Conservation (phyloP, 2,113 vertebrate species). For the Odontophorus gujanensis region DNA sequence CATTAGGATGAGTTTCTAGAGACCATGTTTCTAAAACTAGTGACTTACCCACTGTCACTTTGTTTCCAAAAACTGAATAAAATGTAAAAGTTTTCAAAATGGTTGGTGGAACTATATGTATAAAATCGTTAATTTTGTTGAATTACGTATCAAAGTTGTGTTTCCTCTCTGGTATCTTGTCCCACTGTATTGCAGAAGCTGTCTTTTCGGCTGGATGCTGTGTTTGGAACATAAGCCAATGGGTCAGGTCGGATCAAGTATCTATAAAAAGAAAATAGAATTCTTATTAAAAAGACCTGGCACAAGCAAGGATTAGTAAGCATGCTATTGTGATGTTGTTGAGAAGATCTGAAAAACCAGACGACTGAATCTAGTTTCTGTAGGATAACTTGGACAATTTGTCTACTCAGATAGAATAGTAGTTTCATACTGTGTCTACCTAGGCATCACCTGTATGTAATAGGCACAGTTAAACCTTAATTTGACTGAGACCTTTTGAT, state of each 20-base stretch:
- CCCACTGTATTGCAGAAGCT: conserved; percentile 77
- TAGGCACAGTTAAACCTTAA: background rate
- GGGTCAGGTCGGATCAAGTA: conserved; percentile 86
- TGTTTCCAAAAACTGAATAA: conserved; percentile 45
- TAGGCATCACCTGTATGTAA: background rate
- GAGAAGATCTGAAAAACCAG: background rate
- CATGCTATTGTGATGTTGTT: background rate
- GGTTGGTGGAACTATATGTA: conserved; percentile 32
- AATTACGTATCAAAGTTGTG: conserved; percentile 78
- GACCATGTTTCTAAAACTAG: background rate
- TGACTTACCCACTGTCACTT: conserved; percentile 37
- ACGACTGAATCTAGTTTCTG: background rate
- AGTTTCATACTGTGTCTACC: background rate
- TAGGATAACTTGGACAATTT: background rate
- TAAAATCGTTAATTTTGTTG: conserved; percentile 32
- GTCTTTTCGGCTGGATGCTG: conserved; percentile 74
- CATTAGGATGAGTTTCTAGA: conserved; percentile 38
- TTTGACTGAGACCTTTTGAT: background rate
- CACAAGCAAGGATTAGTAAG: background rate
- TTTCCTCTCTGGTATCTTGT: conserved; percentile 81
- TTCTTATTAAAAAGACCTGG: background rate
- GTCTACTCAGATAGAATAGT: background rate
- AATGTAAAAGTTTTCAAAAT: conserved; percentile 36
- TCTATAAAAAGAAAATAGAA: conserved; percentile 61
- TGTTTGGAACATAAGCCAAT: conserved; percentile 80